Evolutionary conservation across 1,140 invertebrate species (phyloP).

Genomic region (Mamestra configurata): DNA sequence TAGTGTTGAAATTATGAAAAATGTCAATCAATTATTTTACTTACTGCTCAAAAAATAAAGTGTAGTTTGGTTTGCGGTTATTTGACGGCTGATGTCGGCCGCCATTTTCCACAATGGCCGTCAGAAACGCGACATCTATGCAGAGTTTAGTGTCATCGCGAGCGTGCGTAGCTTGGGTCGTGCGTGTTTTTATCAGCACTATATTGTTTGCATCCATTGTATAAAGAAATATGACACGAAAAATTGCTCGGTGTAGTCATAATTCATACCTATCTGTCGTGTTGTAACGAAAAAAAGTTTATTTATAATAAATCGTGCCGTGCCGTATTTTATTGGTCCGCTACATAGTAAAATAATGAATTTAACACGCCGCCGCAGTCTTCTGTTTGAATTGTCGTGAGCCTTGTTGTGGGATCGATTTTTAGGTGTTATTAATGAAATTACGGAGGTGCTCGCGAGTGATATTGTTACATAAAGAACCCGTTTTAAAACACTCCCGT

Average conservation of each 20-base stretch:
- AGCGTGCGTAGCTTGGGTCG: slow-evolving; percentile 70
- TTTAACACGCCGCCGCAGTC: slow-evolving; percentile 81
- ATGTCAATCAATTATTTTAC: slow-evolving; percentile 51
- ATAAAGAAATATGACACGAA: slow-evolving; percentile 65
- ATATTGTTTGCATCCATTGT: slow-evolving; percentile 81
- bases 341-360: slow-evolving; percentile 82
- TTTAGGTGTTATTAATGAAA: slow-evolving; percentile 87
- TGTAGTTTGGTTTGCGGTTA: slow-evolving; percentile 56
- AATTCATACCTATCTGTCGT: slow-evolving; percentile 36
- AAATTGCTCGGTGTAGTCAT: slow-evolving; percentile 45
- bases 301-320: slow-evolving; percentile 52
- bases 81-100: slow-evolving; percentile 76
- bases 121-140: slow-evolving; percentile 82
- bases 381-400: slow-evolving; percentile 84
- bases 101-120: slow-evolving; percentile 84
- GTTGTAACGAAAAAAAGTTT: slow-evolving; percentile 46
- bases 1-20: slow-evolving; percentile 63
- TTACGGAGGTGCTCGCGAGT: slow-evolving; percentile 82
- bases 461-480: slow-evolving; percentile 78
- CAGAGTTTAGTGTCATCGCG: slow-evolving; percentile 82
- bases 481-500: slow-evolving; percentile 64
- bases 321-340: slow-evolving; percentile 55
- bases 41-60: slow-evolving; percentile 52
- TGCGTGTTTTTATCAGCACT: slow-evolving; percentile 53
- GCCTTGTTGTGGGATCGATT: slow-evolving; percentile 84